Percentiles rank a stretch among this genome's conserved stretches.
Conservation (phyloP, 92 coral and sea anemone genomes). For the Zoanthus sociatus region DNA sequence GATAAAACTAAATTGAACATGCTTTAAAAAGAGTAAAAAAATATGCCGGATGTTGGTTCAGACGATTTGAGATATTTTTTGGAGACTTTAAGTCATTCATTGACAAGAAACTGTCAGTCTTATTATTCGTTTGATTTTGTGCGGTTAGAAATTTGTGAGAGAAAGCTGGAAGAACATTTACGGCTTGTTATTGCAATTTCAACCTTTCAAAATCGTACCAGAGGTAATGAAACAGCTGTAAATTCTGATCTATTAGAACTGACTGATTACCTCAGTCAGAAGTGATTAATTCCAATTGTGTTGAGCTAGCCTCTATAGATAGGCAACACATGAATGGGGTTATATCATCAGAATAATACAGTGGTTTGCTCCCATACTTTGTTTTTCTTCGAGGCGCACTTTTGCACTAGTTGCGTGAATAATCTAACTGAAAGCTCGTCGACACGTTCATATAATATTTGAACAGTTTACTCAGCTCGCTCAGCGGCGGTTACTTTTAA, state of each 20-base stretch:
- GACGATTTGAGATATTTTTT: too few relatives aligned
- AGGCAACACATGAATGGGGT: constrained; percentile 16
- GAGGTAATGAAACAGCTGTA: constrained; percentile 22
- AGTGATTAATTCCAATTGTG: constrained; percentile 15
- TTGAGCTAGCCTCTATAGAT: constrained; percentile 37
- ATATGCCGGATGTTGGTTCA: too few relatives aligned
- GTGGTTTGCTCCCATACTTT: too few relatives aligned
- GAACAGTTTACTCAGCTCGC: too few relatives aligned
- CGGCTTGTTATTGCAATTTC: constrained; percentile 30
- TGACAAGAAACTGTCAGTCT: constrained; percentile 27
- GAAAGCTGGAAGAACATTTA: constrained; percentile 35
- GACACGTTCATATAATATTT: too few relatives aligned
- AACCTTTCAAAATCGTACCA: constrained; percentile 36
- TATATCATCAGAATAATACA: too few relatives aligned
- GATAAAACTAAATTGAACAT: too few relatives aligned
- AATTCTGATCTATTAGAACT: constrained; percentile 32
- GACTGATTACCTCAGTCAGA: constrained; percentile 30
- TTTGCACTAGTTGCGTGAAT: too few relatives aligned
- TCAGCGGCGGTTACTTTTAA: too few relatives aligned
- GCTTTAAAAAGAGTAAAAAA: too few relatives aligned
- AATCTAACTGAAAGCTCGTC: too few relatives aligned
- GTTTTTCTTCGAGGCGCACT: too few relatives aligned
- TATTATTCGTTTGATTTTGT: constrained; percentile 30
- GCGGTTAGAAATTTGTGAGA: constrained; percentile 13
- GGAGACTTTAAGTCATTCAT: constrained; percentile 11